A percentile compares a stretch with the other conserved stretches of the same genome.
Conservation (phyloP, 2,113 vertebrate genomes). For the Amazona guildingii region DNA sequence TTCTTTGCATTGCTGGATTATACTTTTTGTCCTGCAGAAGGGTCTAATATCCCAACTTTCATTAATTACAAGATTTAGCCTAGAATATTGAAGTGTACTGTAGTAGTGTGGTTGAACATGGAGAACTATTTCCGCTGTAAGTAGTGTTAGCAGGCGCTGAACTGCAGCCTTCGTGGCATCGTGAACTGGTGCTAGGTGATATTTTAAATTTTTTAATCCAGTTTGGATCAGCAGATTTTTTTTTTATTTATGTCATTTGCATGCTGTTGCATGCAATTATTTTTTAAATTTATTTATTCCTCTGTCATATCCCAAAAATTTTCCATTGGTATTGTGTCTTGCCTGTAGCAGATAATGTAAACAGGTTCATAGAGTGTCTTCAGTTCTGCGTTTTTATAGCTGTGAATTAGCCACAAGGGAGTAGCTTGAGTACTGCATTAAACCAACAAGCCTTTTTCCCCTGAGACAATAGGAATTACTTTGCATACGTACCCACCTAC, state of each 20-base stretch:
- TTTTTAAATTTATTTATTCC: not conserved
- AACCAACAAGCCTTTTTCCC: constrained; percentile 6
- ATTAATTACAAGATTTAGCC: not conserved
- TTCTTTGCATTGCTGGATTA: not conserved
- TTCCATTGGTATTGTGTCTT: not conserved
- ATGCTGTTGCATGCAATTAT: not conserved
- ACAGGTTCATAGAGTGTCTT: not conserved
- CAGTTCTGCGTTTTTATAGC: not conserved
- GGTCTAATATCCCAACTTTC: not conserved
- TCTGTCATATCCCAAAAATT: not conserved
- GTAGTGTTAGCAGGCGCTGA: not conserved
- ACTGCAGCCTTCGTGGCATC: not conserved
- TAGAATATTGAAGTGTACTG: not conserved
- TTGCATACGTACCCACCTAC: constrained; percentile 46
- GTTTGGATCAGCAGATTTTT: not conserved
- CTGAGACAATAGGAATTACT: constrained; percentile 14
- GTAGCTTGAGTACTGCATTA: not conserved
- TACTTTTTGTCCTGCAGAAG: not conserved
- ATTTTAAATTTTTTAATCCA: not conserved
- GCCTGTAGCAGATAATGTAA: not conserved
- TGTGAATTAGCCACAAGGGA: not conserved
- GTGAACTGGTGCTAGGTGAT: not conserved
- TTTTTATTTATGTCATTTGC: not conserved
- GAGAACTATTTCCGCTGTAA: not conserved
- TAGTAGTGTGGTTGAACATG: not conserved